Evolutionary conservation across 2,888 invertebrate genomes (phyloP), one percentile per base, ranked within the genome.

Genomic region (Dicycla oo): DNA sequence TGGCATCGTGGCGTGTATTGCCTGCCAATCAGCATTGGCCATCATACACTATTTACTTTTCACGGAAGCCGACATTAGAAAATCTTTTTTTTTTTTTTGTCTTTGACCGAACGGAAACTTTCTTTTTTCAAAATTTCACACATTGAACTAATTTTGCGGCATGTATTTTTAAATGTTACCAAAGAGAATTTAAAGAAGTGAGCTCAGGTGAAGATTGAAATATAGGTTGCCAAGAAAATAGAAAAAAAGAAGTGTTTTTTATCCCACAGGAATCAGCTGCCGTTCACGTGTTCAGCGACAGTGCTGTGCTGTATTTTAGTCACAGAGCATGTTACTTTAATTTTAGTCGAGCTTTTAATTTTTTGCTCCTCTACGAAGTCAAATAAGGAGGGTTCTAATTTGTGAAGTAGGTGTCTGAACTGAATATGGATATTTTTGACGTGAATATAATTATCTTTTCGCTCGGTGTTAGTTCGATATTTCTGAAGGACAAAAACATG

Each of bases 161-260:
- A 13, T 51, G 45, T 69, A 75, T 75, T 75, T 75, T 69, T 56
- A 75, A 69, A 75, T 67, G 57, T 62, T 66, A 51, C 49, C 51
- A 65, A 23, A 56, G 67, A 65, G 45, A 45, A 61, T 53, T 65
- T 53, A n/a, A 26, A 57, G 49, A 61, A 49, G 13, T 64, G 54
- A 61, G 30, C 60, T 34, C 49, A 61, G 56, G 58, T 51, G 65
- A 53, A 11, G 77, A 77, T 69, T 20, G 58, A 56, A 76, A 63
- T 72, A 66, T 15, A 34, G 69, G 65, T 60, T 72, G 72, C 77
- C 73, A 77, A 81, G 66, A 58, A 58, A 69, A 67, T n/a, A n/a
- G 53, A 64, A 62, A 65, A 65, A 73, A 65, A 58, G 26, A 54
- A 67, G 58, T 67, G 34, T 60, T 57, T 34, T 5, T 51, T 45